Evolutionary conservation across 2,113 vertebrate species (phyloP), one percentile per base, ranked within the genome.

Genomic region (Otis tarda): DNA sequence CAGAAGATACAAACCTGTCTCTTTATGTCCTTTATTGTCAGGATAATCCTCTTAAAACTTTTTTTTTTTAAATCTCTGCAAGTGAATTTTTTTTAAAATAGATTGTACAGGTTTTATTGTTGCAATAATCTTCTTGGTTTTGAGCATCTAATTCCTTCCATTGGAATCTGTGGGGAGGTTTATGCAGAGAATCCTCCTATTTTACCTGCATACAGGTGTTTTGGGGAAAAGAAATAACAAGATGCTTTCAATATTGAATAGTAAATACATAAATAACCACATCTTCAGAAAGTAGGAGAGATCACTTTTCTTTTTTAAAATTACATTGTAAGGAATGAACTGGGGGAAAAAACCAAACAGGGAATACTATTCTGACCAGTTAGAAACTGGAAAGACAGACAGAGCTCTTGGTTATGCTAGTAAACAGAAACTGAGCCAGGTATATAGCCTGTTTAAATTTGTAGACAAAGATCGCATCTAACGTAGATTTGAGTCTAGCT

Each of bases 271-370:
- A 80, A 77, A 71, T 21, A 71, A 73, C 16, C 9, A 27, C 24
- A 39, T n/a, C 18, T 57, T 43, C 19, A 59, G 30, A 63, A 65
- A 50, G 33, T 18, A 86, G 13, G 31, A 57, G 6, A 59, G 5
- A 60, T 7, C 50, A 12, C 2, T 74, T 78, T 35, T 39, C 11
- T 17, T 59, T 37, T 65, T 65, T 35, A 10, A 68, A 78, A 39
- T 19, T 59, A 8, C 2, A 9, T 45, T 55, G 76, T 18, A 55
- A 52, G 12, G 50, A 60, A 69, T 33, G 1, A 52, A 56, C 13
- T 8, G 2, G 13, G 20, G 6, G 2, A 20, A 39, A 37, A 55
- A 25, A 9, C 8, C 6, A 41, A 43, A 16, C 6, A 8, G 4
- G 4, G 22, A 5, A 19, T 45, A n/a, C 3, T 31, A 45, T 56